Percentiles rank a stretch among this genome's conserved stretches.
Conservation (phyloP, 92 coral and sea anemone species). For the Siderastrea siderea region DNA sequence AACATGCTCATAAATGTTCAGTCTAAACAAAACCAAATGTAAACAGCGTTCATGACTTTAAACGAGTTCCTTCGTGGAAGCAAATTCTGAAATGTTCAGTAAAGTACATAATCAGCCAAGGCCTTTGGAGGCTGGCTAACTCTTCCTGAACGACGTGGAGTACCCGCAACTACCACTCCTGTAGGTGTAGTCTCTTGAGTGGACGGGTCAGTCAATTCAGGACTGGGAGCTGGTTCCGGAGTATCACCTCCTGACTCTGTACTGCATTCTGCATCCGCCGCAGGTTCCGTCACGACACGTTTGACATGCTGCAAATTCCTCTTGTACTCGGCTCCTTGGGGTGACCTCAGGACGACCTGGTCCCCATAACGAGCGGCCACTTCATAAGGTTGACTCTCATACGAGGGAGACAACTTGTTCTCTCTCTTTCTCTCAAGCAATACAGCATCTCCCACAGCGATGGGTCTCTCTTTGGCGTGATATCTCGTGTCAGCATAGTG, state of each 20-base stretch:
- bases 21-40: background rate
- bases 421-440: constrained; percentile 52
- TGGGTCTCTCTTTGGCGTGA: constrained; percentile 39
- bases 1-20: background rate
- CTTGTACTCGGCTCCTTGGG: constrained; percentile 59
- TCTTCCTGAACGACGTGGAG: constrained; percentile 37
- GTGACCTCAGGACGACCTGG: constrained; percentile 56
- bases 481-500: constrained; percentile 52
- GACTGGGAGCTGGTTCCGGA: too few species aligned
- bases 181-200: background rate
- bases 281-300: background rate
- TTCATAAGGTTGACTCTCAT: constrained; percentile 63
- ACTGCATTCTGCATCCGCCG: background rate
- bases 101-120: constrained; percentile 41
- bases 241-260: too few species aligned
- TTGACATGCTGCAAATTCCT: constrained; percentile 67
- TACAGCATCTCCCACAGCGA: constrained; percentile 46
- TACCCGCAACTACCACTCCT: background rate
- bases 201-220: background rate
- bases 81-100: background rate
- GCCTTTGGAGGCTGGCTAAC: constrained; percentile 26
- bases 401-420: constrained; percentile 62
- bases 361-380: constrained; percentile 55
- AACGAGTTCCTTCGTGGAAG: background rate
- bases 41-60: background rate